phyloP scores from a whole-genome alignment of 2,888 invertebrate genomes.

The Sesia apiformis region DNA sequence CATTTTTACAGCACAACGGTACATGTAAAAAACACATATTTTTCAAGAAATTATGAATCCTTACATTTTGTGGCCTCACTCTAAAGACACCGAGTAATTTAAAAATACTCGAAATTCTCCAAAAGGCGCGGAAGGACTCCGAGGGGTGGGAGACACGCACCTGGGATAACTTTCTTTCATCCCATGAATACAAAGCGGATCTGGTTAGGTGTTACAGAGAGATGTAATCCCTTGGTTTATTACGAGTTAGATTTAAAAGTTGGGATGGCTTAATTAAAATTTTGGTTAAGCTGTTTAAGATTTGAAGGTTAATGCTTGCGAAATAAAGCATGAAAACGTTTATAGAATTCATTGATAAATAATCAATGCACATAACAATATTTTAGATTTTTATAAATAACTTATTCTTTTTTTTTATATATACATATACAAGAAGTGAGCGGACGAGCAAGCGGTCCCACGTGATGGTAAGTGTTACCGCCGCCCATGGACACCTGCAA shows the following conservation, averaged over 20 bases:
- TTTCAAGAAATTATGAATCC: neutral
- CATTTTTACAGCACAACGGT: neutral
- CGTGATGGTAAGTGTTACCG: no score
- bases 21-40: constrained; percentile 6
- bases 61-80: constrained; percentile 21
- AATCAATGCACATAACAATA: no score
- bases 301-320: no score
- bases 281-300: neutral
- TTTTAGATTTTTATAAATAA: no score
- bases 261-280: neutral
- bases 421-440: no score
- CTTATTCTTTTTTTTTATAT: no score
- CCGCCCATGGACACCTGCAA: no score
- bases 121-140: constrained; percentile 25
- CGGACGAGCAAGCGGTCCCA: no score
- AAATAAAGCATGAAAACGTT: no score
- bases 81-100: constrained; percentile 37
- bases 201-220: constrained; percentile 27
- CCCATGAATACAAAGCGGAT: constrained; percentile 58
- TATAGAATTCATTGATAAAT: no score
- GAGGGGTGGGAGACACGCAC: constrained; percentile 25
- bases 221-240: constrained; percentile 1
- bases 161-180: constrained; percentile 55
- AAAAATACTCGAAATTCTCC: constrained; percentile 48
- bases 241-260: constrained; percentile 13